Evolutionary conservation across 1,140 invertebrate species (phyloP).

Genomic region (Vollenhovia emeryi): DNA sequence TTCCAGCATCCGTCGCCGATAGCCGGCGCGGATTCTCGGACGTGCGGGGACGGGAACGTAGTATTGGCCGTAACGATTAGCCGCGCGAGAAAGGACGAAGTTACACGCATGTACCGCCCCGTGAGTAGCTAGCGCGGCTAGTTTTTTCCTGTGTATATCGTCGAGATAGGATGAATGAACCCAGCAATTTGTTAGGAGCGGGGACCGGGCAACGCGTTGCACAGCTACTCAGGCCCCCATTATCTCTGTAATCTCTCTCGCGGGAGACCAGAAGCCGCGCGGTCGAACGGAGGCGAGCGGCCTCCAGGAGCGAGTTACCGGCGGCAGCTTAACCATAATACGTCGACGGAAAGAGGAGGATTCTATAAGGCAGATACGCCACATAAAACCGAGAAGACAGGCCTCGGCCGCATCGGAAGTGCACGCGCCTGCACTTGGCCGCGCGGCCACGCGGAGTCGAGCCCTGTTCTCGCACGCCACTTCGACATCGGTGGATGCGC

Average conservation of each 20-base stretch:
- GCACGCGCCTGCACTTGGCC: background rate
- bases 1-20: constrained; percentile 37
- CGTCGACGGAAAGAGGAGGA: constrained; percentile 71
- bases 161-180: constrained; percentile 84
- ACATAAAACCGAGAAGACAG: constrained; percentile 60
- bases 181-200: constrained; percentile 84
- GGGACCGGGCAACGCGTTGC: constrained; percentile 71
- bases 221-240: constrained; percentile 77
- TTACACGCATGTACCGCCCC: constrained; percentile 33
- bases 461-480: background rate
- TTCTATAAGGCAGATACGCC: constrained; percentile 76
- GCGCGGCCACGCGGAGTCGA: background rate
- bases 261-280: constrained; percentile 79
- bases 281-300: constrained; percentile 69
- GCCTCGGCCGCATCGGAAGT: background rate
- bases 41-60: constrained; percentile 19
- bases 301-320: constrained; percentile 71
- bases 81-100: constrained; percentile 62
- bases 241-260: constrained; percentile 82
- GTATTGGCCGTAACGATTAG: constrained; percentile 33
- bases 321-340: constrained; percentile 77
- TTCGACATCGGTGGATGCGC: constrained; percentile 26
- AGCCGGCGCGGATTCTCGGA: constrained; percentile 1
- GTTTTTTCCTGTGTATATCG: constrained; percentile 80
- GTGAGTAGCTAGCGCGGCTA: constrained; percentile 76